These are phyloP conservation scores for Julus scandinavius DNA, from an alignment of 2,888 invertebrate genomes.

Conservation along the genomic window DNA sequence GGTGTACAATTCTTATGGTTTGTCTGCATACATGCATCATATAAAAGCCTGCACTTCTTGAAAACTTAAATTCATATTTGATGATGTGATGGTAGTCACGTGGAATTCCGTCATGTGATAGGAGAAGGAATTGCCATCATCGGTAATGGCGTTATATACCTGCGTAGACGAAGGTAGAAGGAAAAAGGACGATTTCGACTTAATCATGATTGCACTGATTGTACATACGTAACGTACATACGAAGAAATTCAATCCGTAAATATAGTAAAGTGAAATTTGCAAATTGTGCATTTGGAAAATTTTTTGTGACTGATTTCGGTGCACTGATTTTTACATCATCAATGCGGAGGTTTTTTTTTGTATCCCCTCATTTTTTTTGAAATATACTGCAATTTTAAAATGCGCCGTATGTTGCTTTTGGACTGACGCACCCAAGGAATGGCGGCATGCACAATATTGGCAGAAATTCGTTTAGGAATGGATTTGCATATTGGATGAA, in stretches of 20 bases:
- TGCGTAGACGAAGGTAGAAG: neutral
- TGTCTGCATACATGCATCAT: neutral
- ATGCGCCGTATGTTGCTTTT: neutral
- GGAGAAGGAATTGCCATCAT: slow-evolving; percentile 29
- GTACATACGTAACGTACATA: slow-evolving; percentile 22
- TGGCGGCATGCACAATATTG: slow-evolving; percentile 38
- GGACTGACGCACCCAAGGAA: neutral
- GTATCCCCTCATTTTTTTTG: slow-evolving; percentile 21
- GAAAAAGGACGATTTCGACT: slow-evolving; percentile 22
- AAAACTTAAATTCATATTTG: neutral
- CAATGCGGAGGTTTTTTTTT: neutral
- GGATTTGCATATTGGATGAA: slow-evolving; percentile 42
- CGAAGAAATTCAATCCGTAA: slow-evolving; percentile 20
- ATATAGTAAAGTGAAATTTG: slow-evolving; percentile 38
- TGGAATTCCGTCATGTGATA: neutral
- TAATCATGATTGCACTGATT: slow-evolving; percentile 42
- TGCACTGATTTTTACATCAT: slow-evolving; percentile 39
- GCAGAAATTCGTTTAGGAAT: slow-evolving; percentile 39
- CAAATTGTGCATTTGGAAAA: slow-evolving; percentile 36
- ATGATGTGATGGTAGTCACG: slow-evolving; percentile 5
- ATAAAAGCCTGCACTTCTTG: no score
- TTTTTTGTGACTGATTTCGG: slow-evolving; percentile 35
- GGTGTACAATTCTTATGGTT: neutral
- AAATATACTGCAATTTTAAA: slow-evolving; percentile 38
- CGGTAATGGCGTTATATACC: neutral